Percentiles rank a stretch among this genome's conserved stretches.
These are phyloP conservation scores for Nemurella pictetii DNA, from an alignment of 2,888 invertebrate genomes.

Conservation along the genomic window DNA sequence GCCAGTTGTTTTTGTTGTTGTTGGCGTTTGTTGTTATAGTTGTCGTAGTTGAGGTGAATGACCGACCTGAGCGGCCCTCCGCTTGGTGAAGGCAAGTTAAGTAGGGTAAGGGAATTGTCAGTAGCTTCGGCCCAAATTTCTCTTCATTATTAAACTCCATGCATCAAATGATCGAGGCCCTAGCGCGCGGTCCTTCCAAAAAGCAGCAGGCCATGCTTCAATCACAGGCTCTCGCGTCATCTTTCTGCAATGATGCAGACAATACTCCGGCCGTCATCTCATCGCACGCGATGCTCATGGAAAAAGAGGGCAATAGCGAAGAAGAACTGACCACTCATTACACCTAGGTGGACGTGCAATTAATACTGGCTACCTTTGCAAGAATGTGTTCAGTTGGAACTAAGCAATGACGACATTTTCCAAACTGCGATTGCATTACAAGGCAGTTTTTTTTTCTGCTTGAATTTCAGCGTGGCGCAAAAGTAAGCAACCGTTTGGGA, in stretches of 20 bases:
- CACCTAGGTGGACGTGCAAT: neutral
- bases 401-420: neutral
- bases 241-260: conserved; percentile 5
- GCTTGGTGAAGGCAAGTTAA: neutral
- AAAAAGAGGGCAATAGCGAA: neutral
- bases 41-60: conserved; percentile 32
- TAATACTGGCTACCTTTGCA: neutral
- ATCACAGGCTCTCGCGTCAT: neutral
- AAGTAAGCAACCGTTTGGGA: neutral
- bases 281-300: neutral
- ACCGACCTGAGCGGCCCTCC: conserved; percentile 30
- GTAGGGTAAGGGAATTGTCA: conserved; percentile 28
- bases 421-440: neutral
- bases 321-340: neutral
- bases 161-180: neutral
- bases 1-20: neutral
- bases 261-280: neutral
- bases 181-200: neutral
- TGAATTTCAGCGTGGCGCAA: neutral
- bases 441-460: neutral
- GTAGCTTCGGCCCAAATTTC: conserved; percentile 35
- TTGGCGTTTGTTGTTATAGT: neutral
- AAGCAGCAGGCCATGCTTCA: neutral
- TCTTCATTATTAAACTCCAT: conserved; percentile 22
- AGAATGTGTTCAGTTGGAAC: neutral